Base-by-base conservation (phyloP, 1,140 invertebrate genomes). In the Drosophila nigrodunni region DNA sequence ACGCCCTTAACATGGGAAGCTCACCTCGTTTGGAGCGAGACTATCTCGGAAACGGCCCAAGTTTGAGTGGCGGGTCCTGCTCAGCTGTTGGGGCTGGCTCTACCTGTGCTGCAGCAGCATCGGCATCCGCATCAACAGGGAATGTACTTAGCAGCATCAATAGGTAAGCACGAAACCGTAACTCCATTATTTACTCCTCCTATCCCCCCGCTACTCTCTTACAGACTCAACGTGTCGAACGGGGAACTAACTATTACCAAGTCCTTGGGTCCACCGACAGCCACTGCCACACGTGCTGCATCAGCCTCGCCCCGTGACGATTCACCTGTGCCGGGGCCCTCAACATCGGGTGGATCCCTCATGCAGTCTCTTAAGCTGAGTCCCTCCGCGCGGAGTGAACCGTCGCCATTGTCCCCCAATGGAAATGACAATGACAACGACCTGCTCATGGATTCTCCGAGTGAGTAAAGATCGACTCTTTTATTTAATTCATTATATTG, bases 231-330 rank as follows among this genome's bases (percentile, higher is more conserved):
- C 52, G 94, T 95, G 47, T 95, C 94, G 62, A 96, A 96, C 82
- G 95, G 96, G 15, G 96, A 97, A 93, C 94, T 96, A 47, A 96
- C 96, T 37, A 96, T 97, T 82, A 96, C 96, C 55, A 96, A 96
- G 50, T 95, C 95, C 41, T 93, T 95, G 71, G 94, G 94, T 44
- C 94, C 94, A 50, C 93, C 93, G 7, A 93, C 94, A 77, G 91
- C 93, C 76, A 93, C 93, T 11, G 93, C 94, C 61, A 93, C 93
- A 87, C 95, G 92, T 78, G 94, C 88, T 80, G 95, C 94, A 58
- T 93, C 94, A 13, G 94, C 94, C n/a, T 95, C 95, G 0, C 91
- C 91, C 6, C 80, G 88, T 3, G 83, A 80, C 2, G 83, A 87
- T 30, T 87, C 83, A 0, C 83, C 93, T 3, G 74, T 67, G n/a